Conservation (phyloP, 2,113 vertebrate genomes). For the Crotalus viridis region DNA sequence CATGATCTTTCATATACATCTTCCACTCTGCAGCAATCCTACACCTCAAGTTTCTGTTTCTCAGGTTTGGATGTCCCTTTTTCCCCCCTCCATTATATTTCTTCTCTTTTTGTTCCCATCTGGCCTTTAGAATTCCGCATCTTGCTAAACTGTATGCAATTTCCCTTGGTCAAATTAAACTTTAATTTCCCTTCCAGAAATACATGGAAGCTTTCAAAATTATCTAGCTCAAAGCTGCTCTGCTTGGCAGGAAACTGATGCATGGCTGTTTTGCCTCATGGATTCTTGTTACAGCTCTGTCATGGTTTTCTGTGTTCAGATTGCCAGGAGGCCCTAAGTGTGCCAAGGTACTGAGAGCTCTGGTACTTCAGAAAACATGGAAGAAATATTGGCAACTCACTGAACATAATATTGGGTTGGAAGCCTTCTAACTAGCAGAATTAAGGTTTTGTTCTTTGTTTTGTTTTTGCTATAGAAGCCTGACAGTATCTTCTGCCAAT, state of each 20-base stretch:
- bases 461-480: neutral
- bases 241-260: neutral
- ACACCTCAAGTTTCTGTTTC: neutral
- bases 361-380: neutral
- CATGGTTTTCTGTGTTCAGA: neutral
- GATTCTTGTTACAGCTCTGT: neutral
- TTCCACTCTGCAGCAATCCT: neutral
- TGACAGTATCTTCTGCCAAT: neutral
- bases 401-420: neutral
- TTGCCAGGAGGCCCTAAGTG: neutral
- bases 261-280: neutral
- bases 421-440: neutral
- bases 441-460: neutral
- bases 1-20: neutral
- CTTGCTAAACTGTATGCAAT: neutral
- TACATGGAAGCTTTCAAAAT: neutral
- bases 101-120: neutral
- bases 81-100: neutral
- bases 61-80: neutral
- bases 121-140: neutral
- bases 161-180: neutral
- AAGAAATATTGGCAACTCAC: neutral
- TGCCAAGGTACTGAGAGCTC: no score
- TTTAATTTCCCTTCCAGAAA: neutral
- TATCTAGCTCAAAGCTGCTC: neutral